Percentiles rank a stretch among this genome's conserved stretches.
Evolutionary conservation across 2,797 vertebrate genomes (phyloP).

Genomic region (Podargus strigoides): DNA sequence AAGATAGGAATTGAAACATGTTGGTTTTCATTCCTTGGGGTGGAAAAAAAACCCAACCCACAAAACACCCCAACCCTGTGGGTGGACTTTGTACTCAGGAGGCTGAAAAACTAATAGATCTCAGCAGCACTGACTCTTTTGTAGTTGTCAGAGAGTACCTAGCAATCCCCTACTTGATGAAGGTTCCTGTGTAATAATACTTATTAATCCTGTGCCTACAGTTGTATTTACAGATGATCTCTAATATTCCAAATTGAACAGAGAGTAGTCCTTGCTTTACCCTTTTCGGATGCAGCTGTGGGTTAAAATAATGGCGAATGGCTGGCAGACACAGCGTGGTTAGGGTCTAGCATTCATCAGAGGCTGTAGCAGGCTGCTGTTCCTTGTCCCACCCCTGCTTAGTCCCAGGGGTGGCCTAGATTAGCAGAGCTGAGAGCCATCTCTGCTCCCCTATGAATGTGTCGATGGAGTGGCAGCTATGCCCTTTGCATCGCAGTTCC

Average conservation of each 20-base stretch:
- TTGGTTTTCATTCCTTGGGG: neutral
- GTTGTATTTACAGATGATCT: neutral
- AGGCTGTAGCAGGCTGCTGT: neutral
- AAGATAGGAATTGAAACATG: constrained; percentile 13
- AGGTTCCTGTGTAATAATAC: neutral
- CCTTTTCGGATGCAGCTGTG: neutral
- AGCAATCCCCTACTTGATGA: neutral
- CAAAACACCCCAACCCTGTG: neutral
- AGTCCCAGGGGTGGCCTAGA: neutral
- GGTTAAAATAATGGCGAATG: neutral
- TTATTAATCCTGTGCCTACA: neutral
- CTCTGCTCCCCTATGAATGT: neutral
- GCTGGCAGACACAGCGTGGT: neutral
- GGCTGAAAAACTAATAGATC: neutral
- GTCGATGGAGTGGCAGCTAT: neutral
- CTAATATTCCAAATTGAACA: neutral
- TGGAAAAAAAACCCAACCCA: neutral
- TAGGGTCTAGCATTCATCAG: neutral
- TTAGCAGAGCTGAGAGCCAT: neutral
- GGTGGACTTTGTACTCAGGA: neutral
- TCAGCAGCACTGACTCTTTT: neutral
- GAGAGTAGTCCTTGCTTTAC: neutral
- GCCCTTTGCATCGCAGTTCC: neutral
- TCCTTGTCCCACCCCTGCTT: neutral
- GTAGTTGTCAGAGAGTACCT: neutral